phyloP scores from a whole-genome alignment of 2,797 vertebrate genomes.

The Spinibarbus caldwelli region DNA sequence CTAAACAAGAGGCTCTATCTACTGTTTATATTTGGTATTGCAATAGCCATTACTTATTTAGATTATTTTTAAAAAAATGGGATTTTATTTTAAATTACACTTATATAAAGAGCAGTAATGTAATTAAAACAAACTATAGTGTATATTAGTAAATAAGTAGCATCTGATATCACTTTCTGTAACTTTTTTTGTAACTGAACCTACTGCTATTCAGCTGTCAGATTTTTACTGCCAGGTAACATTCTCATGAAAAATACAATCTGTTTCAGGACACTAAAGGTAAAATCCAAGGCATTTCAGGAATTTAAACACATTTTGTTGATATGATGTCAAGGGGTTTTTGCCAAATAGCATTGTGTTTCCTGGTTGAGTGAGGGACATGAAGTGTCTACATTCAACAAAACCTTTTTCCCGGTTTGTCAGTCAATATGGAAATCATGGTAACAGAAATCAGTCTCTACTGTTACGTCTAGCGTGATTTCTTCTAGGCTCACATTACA shows the following conservation, averaged over 20 bases:
- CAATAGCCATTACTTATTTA: neutral
- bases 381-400: slow-evolving; percentile 6
- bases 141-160: neutral
- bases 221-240: neutral
- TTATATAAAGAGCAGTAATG: neutral
- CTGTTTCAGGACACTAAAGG: too few species aligned
- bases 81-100: neutral
- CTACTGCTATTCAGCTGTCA: neutral
- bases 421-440: neutral
- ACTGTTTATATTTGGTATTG: slow-evolving; percentile 17
- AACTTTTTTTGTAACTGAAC: neutral
- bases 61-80: neutral
- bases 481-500: neutral
- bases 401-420: neutral
- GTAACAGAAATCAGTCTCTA: neutral
- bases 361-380: neutral
- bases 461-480: neutral
- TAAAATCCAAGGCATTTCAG: neutral
- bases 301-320: neutral
- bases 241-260: neutral
- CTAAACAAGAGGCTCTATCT: slow-evolving; percentile 50
- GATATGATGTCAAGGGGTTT: neutral
- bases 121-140: neutral
- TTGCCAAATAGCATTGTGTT: neutral
- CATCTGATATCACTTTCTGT: neutral